phyloP scores from a whole-genome alignment of 2,797 vertebrate species.

The Cheirogaleus major region DNA sequence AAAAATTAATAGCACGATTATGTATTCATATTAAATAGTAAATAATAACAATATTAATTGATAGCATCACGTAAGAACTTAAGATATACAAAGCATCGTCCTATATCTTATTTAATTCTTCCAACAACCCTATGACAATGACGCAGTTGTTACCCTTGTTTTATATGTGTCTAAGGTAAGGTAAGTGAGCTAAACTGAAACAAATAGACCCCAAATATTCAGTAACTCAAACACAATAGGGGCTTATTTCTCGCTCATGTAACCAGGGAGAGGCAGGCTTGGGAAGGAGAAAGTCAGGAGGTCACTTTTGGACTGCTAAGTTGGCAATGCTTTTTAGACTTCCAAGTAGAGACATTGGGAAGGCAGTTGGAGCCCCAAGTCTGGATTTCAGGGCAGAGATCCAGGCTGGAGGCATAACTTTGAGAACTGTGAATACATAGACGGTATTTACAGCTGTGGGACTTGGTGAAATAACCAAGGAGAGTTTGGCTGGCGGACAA shows the following conservation, averaged over 20 bases:
- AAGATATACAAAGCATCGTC: background rate
- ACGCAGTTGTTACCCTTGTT: background rate
- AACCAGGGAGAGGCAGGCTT: background rate
- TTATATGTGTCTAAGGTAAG: background rate
- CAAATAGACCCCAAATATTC: background rate
- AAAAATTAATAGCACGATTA: background rate
- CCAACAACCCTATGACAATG: too few species aligned
- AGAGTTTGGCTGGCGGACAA: background rate
- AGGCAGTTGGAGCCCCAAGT: too few species aligned
- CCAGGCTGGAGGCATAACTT: background rate
- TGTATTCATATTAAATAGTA: background rate
- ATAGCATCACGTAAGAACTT: background rate
- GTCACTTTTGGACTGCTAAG: background rate
- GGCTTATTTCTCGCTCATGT: background rate
- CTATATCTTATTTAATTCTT: background rate
- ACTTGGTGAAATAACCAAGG: background rate
- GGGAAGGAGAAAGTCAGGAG: background rate
- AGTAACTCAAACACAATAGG: background rate
- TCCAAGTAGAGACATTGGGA: background rate
- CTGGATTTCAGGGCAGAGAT: background rate
- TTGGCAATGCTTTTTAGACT: background rate
- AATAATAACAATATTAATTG: background rate
- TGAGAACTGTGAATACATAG: background rate
- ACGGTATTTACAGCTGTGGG: background rate
- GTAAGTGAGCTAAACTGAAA: background rate